Conservation (phyloP, 2,888 invertebrate genomes). For the Xylocampa areola region DNA sequence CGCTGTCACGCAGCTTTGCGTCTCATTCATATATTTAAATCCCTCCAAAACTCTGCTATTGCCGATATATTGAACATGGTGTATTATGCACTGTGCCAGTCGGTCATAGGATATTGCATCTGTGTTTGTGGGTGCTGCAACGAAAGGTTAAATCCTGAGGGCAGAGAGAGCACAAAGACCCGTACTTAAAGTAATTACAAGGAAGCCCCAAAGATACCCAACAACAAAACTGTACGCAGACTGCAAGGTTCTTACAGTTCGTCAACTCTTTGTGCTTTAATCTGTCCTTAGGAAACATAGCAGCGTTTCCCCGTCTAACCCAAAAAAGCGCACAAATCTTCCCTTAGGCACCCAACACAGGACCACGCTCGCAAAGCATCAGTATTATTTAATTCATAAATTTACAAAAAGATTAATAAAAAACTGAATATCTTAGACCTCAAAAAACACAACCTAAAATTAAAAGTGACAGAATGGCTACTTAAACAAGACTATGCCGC, state of each 20-base stretch:
- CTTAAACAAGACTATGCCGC: background rate
- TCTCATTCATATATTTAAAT: too few species aligned
- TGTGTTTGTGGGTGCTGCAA: too few species aligned
- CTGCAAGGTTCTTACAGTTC: too few species aligned
- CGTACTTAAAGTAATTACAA: too few species aligned
- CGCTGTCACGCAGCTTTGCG: too few species aligned
- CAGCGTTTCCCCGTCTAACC: background rate
- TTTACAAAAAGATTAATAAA: slow-evolving; percentile 1
- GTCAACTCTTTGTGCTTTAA: background rate
- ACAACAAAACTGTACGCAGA: background rate
- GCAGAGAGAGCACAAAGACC: too few species aligned
- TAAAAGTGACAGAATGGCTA: slow-evolving; percentile 2
- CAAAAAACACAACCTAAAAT: background rate
- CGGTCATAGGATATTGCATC: too few species aligned
- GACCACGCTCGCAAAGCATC: background rate
- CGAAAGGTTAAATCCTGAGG: too few species aligned
- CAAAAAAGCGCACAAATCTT: background rate
- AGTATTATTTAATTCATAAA: background rate
- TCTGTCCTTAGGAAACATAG: background rate
- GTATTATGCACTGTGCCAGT: too few species aligned
- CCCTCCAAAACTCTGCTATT: too few species aligned
- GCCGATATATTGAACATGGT: too few species aligned
- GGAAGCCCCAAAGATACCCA: too few species aligned
- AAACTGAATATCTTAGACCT: background rate
- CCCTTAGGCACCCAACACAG: slow-evolving; percentile 1